Conservation (phyloP, 2,888 invertebrate genomes). For the Agriopis marginaria region DNA sequence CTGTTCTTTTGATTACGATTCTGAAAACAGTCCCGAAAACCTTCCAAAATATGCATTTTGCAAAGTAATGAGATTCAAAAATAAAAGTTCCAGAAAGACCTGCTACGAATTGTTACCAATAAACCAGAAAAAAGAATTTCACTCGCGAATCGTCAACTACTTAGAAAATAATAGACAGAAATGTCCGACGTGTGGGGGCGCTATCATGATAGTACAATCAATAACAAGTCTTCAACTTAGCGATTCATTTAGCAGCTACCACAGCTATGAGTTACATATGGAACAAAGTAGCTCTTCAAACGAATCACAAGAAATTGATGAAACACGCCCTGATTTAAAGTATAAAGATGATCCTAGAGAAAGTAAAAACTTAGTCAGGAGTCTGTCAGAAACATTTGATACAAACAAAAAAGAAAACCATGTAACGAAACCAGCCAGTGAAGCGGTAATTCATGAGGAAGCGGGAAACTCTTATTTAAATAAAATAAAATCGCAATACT, state of each 20-base stretch:
- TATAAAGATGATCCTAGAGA: constrained; percentile 9
- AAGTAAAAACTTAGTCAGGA: constrained; percentile 17
- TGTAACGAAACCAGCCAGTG: constrained; percentile 25
- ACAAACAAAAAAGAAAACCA: constrained; percentile 6
- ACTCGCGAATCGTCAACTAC: constrained; percentile 80
- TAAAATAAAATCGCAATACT: constrained; percentile 43
- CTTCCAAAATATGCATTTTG: constrained; percentile 86
- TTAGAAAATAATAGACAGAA: constrained; percentile 81
- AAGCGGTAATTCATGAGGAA: constrained; percentile 25
- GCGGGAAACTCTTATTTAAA: constrained; percentile 16
- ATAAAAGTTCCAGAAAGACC: constrained; percentile 77
- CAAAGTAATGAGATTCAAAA: constrained; percentile 85
- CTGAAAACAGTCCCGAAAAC: constrained; percentile 59
- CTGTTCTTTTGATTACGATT: constrained; percentile 73
- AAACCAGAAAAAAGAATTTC: constrained; percentile 85
- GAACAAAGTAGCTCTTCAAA: constrained; percentile 18
- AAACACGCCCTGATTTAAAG: constrained; percentile 2
- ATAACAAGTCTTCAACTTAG: constrained; percentile 31
- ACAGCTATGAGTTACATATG: constrained; percentile 1
- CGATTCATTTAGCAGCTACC: constrained; percentile 24
- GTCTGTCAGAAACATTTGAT: constrained; percentile 11
- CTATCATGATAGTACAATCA: constrained; percentile 70
- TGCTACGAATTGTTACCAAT: constrained; percentile 84
- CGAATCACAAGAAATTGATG: constrained; percentile 18
- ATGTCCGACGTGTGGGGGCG: constrained; percentile 82